These are phyloP conservation scores for Oenanthe melanoleuca DNA, from an alignment of 2,113 vertebrate species.

Conservation along the genomic window DNA sequence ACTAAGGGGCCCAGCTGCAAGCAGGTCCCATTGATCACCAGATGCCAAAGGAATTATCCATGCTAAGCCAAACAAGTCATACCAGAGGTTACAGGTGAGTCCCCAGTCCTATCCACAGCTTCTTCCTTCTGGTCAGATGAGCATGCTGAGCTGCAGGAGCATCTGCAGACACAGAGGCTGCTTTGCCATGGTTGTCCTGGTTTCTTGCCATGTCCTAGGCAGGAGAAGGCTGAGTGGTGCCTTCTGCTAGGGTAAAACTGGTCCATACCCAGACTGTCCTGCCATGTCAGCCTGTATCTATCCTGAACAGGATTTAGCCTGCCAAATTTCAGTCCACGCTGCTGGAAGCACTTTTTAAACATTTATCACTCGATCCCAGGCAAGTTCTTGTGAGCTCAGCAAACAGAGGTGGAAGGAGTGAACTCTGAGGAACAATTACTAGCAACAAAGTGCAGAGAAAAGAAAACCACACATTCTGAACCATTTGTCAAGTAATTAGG, in stretches of 20 bases:
- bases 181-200: rapidly evolving
- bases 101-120: background rate
- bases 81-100: background rate
- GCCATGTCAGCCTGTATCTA: background rate
- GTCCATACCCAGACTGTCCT: background rate
- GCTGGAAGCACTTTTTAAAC: background rate
- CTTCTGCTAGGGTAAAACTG: background rate
- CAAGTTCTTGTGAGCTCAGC: background rate
- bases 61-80: background rate
- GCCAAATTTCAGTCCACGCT: background rate
- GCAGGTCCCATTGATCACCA: background rate
- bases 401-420: background rate
- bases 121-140: background rate
- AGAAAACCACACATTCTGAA: background rate
- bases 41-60: background rate
- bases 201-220: background rate
- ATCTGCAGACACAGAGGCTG: background rate
- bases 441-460: background rate
- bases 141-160: background rate
- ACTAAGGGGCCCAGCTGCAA: conserved; percentile 12
- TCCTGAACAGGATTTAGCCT: background rate
- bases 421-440: background rate
- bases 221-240: background rate
- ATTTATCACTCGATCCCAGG: background rate
- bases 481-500: background rate